Base-by-base conservation (phyloP, 2,113 vertebrate species). In the Tamias sibiricus region DNA sequence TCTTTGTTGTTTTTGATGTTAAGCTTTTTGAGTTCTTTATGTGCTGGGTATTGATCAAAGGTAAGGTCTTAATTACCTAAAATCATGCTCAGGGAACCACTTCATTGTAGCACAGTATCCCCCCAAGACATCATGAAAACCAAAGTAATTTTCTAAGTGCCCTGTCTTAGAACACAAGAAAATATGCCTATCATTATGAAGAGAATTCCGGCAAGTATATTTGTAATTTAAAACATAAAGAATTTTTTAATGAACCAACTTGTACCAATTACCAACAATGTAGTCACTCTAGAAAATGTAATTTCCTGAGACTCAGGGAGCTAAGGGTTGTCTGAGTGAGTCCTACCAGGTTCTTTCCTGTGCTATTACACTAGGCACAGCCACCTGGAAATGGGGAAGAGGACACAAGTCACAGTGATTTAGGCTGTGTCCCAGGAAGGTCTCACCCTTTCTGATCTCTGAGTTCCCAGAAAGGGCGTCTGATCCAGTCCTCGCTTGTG, bases 401-500 rank as follows among this genome's bases (percentile, higher is more conserved):
- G 42, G 42, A 22, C 6, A 17, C 0, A 68, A 11, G 32, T 20
- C 8, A 16, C 1, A 30, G 2, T n/a, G 19, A 47, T 42, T 52
- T 59, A 37, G 40, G n/a, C 3, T 1, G 2, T 42, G 1, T 17
- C 42, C 24, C 26, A 69, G 30, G 12, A 32, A 85, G 3, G 14
- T 35, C 79, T 75, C 14, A 37, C 2, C 11, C 10, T 30, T 49
- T 26, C 22, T 19, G 6, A 0, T 22, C 35, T 81, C 37, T 4
- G 42, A 84, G 42, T 71, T 30, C 17, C 20, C 40, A 62, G 24
- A 37, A 49, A 59, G 9, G 13, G 1, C 2, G 35, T 24, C 16
- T 28, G 26, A 26, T 28, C 8, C 20, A 54, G 28, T 2, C 19
- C 17, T 28, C 14, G 0, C 0, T 32, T 32, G 0, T 22, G 14